Evolutionary conservation across 2,888 invertebrate genomes (phyloP).

Genomic region (Andricus quercusramuli): DNA sequence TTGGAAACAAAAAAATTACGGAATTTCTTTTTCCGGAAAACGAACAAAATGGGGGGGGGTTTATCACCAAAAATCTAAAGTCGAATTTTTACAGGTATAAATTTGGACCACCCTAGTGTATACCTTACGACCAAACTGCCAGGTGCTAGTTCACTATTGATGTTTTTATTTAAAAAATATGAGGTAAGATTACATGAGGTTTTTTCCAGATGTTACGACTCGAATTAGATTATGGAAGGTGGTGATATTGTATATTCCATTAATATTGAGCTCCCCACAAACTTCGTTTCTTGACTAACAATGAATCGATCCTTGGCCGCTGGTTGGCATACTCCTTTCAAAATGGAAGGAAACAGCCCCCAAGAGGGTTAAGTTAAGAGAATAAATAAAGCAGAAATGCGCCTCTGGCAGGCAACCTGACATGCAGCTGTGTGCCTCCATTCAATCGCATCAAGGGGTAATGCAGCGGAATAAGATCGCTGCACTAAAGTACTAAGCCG

Average conservation of each 20-base stretch:
- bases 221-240: not conserved
- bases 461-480: not conserved
- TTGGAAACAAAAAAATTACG: no score
- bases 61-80: no score
- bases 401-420: slow-evolving; percentile 35
- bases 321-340: slow-evolving; percentile 41
- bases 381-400: slow-evolving; percentile 31
- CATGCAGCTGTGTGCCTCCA: not conserved
- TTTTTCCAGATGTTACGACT: not conserved
- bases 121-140: not conserved
- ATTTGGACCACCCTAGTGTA: no score
- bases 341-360: slow-evolving; percentile 46
- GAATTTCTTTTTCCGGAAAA: no score
- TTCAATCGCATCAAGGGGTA: not conserved
- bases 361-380: not conserved
- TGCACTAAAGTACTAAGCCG: not conserved
- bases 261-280: slow-evolving; percentile 53
- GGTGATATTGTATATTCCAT: slow-evolving; percentile 45
- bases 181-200: slow-evolving; percentile 2
- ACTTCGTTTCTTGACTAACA: slow-evolving; percentile 49
- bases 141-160: not conserved
- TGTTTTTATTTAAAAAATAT: not conserved
- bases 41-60: no score
- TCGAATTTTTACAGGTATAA: no score
- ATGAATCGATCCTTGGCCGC: slow-evolving; percentile 49